Conservation (phyloP, 2,797 vertebrate genomes). For the Sitta carolinensis region DNA sequence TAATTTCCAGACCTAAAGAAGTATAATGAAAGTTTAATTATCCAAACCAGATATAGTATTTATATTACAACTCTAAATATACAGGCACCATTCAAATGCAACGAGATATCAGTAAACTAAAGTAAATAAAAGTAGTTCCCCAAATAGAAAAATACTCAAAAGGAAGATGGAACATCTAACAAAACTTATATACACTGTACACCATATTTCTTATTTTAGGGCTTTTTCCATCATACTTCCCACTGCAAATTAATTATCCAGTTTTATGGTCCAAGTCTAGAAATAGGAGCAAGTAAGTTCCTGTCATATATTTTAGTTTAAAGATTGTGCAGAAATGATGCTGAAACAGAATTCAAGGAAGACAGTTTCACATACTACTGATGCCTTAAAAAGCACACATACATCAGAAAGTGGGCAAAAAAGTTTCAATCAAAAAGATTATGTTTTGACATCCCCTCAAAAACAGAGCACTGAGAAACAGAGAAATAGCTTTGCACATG, state of each 20-base stretch:
- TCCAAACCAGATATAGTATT: not conserved
- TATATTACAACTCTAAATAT: not conserved
- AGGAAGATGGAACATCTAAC: not conserved
- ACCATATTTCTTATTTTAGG: not conserved
- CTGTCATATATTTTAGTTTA: not conserved
- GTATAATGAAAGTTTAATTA: not conserved
- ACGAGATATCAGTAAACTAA: not conserved
- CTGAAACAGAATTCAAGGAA: not conserved
- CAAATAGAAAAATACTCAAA: not conserved
- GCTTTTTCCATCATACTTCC: not conserved
- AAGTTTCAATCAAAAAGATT: not conserved
- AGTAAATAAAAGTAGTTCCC: not conserved
- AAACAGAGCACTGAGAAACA: not conserved
- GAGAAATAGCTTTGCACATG: not conserved
- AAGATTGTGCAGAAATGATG: not conserved
- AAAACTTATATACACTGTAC: not conserved
- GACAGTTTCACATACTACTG: not conserved
- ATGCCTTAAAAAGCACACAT: not conserved
- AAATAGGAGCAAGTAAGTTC: not conserved
- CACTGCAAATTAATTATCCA: not conserved
- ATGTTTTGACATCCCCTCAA: not conserved
- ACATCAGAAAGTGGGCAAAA: not conserved
- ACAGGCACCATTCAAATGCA: not conserved
- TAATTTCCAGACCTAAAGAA: constrained; percentile 92
- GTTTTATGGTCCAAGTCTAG: not conserved